These are phyloP conservation scores for Lasioglossum zephyrum DNA, from an alignment of 2,888 invertebrate species.

Conservation along the genomic window DNA sequence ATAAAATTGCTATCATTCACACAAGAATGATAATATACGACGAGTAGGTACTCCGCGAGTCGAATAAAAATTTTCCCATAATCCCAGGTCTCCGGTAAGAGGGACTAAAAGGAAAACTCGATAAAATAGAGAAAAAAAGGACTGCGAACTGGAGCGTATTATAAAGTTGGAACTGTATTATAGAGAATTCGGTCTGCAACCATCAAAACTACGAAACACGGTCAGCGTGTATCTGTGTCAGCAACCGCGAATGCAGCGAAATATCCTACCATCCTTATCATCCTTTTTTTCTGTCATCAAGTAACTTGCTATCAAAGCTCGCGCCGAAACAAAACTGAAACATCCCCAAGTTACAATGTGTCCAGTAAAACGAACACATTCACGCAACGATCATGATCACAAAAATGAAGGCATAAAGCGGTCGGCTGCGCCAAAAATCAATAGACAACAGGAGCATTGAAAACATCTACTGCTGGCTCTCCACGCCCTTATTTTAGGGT, in stretches of 20 bases:
- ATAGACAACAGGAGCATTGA: not conserved
- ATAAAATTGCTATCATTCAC: not conserved
- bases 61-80: not conserved
- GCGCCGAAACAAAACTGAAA: not conserved
- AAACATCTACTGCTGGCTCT: not conserved
- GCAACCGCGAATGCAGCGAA: not conserved
- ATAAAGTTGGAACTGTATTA: not conserved
- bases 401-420: no score
- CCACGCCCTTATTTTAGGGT: not conserved
- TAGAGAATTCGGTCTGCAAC: not conserved
- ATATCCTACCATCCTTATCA: not conserved
- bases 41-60: not conserved
- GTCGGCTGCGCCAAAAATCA: not conserved
- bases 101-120: not conserved
- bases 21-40: not conserved
- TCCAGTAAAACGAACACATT: not conserved
- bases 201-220: not conserved
- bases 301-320: not conserved
- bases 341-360: not conserved
- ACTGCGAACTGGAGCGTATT: conserved; percentile 2
- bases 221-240: conserved; percentile 1
- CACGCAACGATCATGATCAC: not conserved
- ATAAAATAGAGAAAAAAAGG: not conserved
- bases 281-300: not conserved
- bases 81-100: not conserved